Evolutionary conservation across 2,113 vertebrate species (phyloP).

Genomic region (Tetrao urogallus): DNA sequence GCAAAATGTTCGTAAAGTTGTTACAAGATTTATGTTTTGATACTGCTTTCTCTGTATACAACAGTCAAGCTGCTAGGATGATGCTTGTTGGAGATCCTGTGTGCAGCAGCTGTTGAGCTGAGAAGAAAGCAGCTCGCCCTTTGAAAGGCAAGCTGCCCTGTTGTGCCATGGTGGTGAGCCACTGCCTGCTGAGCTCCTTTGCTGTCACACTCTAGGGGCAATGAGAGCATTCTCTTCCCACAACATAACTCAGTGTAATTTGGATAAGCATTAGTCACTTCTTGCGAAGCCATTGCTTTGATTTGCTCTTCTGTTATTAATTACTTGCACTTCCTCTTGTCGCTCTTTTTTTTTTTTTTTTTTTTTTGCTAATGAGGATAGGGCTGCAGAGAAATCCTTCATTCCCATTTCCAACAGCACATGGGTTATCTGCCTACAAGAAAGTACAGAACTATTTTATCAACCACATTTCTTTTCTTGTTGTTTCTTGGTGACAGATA

Average conservation of each 20-base stretch:
- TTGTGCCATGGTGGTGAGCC: background rate
- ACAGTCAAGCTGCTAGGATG: background rate
- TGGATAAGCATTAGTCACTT: background rate
- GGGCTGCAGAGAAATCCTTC: background rate
- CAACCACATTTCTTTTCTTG: conserved; percentile 25
- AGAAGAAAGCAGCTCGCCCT: conserved; percentile 13
- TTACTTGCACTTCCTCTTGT: conserved; percentile 33
- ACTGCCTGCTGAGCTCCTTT: background rate
- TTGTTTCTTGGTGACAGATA: conserved; percentile 63
- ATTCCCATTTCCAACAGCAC: background rate
- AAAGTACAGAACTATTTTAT: background rate
- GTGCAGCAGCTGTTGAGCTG: conserved; percentile 36
- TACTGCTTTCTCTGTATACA: background rate
- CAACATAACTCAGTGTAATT: background rate
- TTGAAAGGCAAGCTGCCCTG: background rate
- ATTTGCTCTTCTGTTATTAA: conserved; percentile 40
- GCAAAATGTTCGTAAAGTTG: background rate
- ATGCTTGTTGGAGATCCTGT: conserved; percentile 6
- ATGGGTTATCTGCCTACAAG: background rate
- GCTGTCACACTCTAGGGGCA: background rate
- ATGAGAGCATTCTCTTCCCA: background rate
- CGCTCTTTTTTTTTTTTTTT: background rate
- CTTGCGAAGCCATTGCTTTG: conserved; percentile 33
- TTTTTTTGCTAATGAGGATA: background rate
- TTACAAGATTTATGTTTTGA: background rate